Evolutionary conservation across 2,113 vertebrate species (phyloP).

Genomic region (Balaeniceps rex): DNA sequence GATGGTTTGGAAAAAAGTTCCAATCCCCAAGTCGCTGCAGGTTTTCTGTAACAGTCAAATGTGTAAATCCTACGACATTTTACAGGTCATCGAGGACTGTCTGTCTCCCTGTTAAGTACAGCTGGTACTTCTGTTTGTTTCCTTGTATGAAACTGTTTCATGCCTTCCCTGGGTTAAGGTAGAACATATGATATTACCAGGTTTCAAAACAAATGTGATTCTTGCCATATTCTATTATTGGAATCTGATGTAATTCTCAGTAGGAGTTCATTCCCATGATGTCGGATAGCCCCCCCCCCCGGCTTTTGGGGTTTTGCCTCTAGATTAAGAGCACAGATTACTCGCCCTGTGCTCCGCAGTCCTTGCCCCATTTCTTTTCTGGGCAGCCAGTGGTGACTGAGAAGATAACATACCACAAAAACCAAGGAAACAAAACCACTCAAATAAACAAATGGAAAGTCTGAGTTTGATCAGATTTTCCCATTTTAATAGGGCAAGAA

Average conservation of each 20-base stretch:
- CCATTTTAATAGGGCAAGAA: not conserved
- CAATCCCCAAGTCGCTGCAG: accelerated
- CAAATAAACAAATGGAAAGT: not conserved
- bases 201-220: not conserved
- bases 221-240: not conserved
- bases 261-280: not conserved
- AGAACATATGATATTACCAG: not conserved
- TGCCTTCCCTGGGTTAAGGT: not conserved
- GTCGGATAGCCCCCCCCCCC: not conserved
- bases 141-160: accelerated
- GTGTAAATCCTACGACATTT: not conserved
- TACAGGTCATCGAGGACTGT: not conserved
- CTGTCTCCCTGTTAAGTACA: not conserved
- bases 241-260: not conserved
- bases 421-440: not conserved
- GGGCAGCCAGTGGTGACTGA: not conserved
- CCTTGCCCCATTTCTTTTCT: not conserved
- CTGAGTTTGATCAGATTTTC: not conserved
- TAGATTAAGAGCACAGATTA: not conserved
- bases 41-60: not conserved
- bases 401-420: not conserved
- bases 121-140: not conserved
- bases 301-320: not conserved
- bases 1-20: not conserved
- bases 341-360: not conserved